phyloP scores from a whole-genome alignment of 2,888 invertebrate genomes.

The Tricholauxania praeusta region DNA sequence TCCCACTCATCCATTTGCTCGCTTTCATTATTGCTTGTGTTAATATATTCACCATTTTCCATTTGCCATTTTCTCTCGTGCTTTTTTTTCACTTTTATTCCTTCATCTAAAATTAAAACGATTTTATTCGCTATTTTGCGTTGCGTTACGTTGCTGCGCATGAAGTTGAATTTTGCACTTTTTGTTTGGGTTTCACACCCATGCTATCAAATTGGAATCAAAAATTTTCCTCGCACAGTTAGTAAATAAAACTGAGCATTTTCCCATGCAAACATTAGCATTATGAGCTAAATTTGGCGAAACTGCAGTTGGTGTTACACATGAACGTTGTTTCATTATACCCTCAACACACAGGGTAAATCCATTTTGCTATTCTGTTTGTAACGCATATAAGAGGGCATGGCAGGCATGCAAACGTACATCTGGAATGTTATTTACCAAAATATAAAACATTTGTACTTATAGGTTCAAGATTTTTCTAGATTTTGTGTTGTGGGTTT shows the following conservation, averaged over 20 bases:
- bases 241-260: not conserved
- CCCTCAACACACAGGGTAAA: too few relatives aligned
- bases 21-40: not conserved
- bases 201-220: not conserved
- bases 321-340: too few relatives aligned
- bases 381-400: too few relatives aligned
- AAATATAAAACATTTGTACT: too few relatives aligned
- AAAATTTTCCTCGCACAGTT: not conserved
- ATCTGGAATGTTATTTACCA: too few relatives aligned
- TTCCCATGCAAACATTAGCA: not conserved
- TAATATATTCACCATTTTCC: conserved; percentile 5
- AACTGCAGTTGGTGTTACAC: not conserved
- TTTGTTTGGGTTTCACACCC: not conserved
- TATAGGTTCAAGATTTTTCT: too few relatives aligned
- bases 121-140: not conserved
- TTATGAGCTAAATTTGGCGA: not conserved
- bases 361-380: too few relatives aligned
- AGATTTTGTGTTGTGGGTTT: too few relatives aligned
- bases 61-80: not conserved
- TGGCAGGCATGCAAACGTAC: too few relatives aligned
- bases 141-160: not conserved
- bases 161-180: not conserved
- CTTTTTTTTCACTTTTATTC: not conserved
- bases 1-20: not conserved
- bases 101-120: not conserved